A percentile compares a stretch with the other conserved stretches of the same genome.
Conservation (phyloP, 2,888 invertebrate species). For the Meiosimyza decipiens region DNA sequence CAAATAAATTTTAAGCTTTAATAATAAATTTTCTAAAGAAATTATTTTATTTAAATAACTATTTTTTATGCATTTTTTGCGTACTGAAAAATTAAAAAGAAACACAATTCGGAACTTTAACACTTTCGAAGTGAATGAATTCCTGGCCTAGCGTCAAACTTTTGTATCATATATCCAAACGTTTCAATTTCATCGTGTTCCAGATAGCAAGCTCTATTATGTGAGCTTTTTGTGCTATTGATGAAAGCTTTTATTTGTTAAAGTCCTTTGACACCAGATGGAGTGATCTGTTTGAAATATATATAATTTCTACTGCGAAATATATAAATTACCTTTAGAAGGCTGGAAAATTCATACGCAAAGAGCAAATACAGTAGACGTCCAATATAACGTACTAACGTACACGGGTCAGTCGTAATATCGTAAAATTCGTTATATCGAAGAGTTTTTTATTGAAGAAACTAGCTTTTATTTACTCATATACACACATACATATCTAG, state of each 20-base stretch:
- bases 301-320: too few relatives aligned
- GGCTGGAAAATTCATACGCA: too few relatives aligned
- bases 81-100: not conserved
- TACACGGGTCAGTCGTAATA: too few relatives aligned
- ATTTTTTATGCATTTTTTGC: not conserved
- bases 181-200: constrained; percentile 19
- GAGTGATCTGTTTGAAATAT: not conserved
- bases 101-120: not conserved
- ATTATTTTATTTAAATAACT: not conserved
- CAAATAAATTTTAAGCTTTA: not conserved
- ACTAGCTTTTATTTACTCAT: too few relatives aligned
- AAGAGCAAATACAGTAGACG: too few relatives aligned
- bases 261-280: not conserved
- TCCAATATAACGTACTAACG: too few relatives aligned
- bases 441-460: too few relatives aligned
- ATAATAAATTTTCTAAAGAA: not conserved
- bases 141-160: not conserved
- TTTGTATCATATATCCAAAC: not conserved
- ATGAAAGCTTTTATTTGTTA: not conserved
- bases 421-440: too few relatives aligned
- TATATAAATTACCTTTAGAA: too few relatives aligned
- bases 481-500: too few relatives aligned
- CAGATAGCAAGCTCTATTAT: not conserved
- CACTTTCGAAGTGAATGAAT: constrained; percentile 11
- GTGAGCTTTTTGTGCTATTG: not conserved